A percentile compares a stretch with the other conserved stretches of the same genome.
These are phyloP conservation scores for Recurvirostra avosetta DNA, from an alignment of 2,113 vertebrate genomes.

Conservation along the genomic window DNA sequence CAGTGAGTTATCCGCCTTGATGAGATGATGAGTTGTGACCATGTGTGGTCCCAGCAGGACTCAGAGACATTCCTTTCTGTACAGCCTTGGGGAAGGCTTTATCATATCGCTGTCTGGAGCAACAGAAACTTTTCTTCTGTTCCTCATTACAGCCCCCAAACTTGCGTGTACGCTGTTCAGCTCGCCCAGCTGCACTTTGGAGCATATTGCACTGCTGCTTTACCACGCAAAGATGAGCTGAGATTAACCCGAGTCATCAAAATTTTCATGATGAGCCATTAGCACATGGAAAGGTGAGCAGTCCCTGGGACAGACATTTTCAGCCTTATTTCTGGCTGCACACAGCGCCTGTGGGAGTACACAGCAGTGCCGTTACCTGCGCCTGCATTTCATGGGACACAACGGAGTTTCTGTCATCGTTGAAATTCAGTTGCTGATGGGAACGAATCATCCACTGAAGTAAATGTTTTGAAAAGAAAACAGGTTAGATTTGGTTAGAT, in stretches of 20 bases:
- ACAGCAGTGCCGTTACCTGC: background rate
- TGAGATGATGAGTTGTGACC: background rate
- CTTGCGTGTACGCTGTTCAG: fast-evolving
- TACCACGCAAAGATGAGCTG: background rate
- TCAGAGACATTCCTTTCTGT: background rate
- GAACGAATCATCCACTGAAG: background rate
- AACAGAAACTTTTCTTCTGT: background rate
- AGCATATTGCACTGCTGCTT: background rate
- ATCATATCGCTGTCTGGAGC: background rate
- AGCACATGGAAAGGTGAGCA: background rate
- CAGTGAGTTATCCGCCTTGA: fast-evolving
- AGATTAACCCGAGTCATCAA: background rate
- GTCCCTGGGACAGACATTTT: background rate
- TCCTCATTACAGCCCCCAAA: background rate
- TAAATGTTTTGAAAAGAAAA: background rate
- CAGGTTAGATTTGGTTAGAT: background rate
- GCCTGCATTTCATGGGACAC: fast-evolving
- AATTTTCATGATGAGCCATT: background rate
- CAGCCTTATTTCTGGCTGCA: background rate
- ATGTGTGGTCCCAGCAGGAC: background rate
- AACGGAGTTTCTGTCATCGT: background rate
- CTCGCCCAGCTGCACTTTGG: background rate
- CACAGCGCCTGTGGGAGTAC: fast-evolving
- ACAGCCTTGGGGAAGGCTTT: background rate
- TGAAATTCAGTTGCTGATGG: background rate